phyloP scores from a whole-genome alignment of 2,888 invertebrate species.

The Sclerodermus sp. region DNA sequence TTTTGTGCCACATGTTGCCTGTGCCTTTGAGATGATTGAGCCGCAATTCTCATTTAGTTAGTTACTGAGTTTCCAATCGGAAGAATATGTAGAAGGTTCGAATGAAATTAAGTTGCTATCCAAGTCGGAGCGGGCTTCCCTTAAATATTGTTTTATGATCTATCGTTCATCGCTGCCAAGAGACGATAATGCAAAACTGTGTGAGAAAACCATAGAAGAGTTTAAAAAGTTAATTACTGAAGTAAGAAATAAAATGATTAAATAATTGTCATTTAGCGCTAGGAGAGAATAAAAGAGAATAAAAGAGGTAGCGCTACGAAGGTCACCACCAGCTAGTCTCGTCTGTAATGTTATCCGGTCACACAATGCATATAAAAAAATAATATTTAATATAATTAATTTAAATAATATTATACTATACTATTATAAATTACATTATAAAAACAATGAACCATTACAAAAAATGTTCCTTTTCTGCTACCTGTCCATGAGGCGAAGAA shows the following conservation, averaged over 20 bases:
- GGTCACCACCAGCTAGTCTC: slow-evolving; percentile 54
- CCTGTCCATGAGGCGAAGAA: no score
- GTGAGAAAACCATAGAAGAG: slow-evolving; percentile 3
- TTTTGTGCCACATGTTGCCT: slow-evolving; percentile 48
- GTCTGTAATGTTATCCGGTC: slow-evolving; percentile 55
- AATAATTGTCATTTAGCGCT: slow-evolving; percentile 43
- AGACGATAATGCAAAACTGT: slow-evolving; percentile 17
- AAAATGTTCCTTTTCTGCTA: slow-evolving; percentile 18
- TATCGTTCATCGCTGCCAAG: slow-evolving; percentile 49
- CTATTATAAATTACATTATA: slow-evolving; percentile 55
- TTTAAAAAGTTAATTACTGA: slow-evolving; percentile 28
- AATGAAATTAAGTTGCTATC: slow-evolving; percentile 27
- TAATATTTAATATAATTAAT: slow-evolving; percentile 56
- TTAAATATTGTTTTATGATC: slow-evolving; percentile 35
- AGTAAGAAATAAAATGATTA: slow-evolving; percentile 30
- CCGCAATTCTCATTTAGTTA: slow-evolving; percentile 27
- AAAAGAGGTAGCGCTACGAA: slow-evolving; percentile 46
- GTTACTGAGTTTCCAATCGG: slow-evolving; percentile 1
- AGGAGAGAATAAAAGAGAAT: slow-evolving; percentile 38
- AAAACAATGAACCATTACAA: slow-evolving; percentile 47
- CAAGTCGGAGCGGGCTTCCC: slow-evolving; percentile 46
- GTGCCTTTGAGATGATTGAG: slow-evolving; percentile 35
- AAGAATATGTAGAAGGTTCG: no score
- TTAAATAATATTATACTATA: slow-evolving; percentile 56
- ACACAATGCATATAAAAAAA: slow-evolving; percentile 52